Evolutionary conservation across 2,113 vertebrate genomes (phyloP).

Genomic region (Engystomops pustulosus): DNA sequence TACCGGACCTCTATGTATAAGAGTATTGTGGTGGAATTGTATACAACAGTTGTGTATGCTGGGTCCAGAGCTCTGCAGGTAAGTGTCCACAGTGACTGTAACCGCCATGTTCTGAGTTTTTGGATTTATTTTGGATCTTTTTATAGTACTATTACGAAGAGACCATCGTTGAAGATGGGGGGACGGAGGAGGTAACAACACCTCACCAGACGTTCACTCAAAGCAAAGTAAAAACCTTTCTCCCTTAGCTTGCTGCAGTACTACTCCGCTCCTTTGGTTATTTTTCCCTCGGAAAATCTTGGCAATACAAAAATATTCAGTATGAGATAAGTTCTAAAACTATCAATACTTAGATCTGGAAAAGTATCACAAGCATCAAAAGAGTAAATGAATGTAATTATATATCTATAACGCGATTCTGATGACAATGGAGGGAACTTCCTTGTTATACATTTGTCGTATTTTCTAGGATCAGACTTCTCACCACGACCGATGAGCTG

Average conservation of each 20-base stretch:
- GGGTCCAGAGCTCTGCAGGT: neutral
- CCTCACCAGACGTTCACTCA: neutral
- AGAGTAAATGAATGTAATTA: no score
- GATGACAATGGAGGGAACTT: no score
- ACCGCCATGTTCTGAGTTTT: neutral
- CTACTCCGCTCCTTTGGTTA: constrained; percentile 60
- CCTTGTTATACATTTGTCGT: no score
- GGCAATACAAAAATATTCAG: neutral
- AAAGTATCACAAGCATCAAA: no score
- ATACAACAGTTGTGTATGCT: neutral
- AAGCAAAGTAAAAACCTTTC: constrained; percentile 4
- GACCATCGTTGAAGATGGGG: constrained; percentile 75
- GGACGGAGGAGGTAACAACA: constrained; percentile 77
- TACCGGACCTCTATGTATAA: neutral
- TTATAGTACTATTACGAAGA: constrained; percentile 86
- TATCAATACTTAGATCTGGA: no score
- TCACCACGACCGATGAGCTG: no score
- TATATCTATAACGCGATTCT: no score
- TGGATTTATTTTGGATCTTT: constrained; percentile 66
- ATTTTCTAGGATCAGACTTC: no score
- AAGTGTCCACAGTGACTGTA: neutral
- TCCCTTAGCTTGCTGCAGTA: constrained; percentile 44
- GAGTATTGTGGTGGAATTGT: neutral
- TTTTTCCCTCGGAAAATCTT: constrained; percentile 25
- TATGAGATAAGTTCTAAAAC: no score